These are phyloP conservation scores for Ramazzottius varieornatus DNA, from an alignment of 2,888 invertebrate species.

Conservation along the genomic window DNA sequence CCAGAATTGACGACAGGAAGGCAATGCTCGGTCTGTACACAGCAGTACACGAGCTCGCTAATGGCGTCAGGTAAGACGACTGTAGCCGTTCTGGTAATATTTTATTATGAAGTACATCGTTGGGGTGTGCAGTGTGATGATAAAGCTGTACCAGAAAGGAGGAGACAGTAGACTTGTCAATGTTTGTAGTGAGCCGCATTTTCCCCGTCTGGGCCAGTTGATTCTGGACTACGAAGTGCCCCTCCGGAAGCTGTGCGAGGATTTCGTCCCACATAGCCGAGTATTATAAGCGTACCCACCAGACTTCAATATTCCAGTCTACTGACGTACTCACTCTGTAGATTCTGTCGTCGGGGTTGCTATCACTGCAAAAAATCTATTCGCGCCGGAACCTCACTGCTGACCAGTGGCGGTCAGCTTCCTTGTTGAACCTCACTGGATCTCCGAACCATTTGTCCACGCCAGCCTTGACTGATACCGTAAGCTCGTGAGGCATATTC, in stretches of 20 bases:
- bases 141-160: too few relatives aligned
- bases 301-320: background rate
- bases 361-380: conserved; percentile 63
- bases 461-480: conserved; percentile 68
- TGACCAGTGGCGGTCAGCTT: conserved; percentile 71
- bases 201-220: conserved; percentile 84
- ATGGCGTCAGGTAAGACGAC: conserved; percentile 36
- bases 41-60: conserved; percentile 83
- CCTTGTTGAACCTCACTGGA: conserved; percentile 69
- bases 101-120: conserved; percentile 5
- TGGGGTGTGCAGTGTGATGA: background rate
- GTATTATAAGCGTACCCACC: conserved; percentile 13
- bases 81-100: background rate
- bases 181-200: conserved; percentile 43
- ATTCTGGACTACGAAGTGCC: conserved; percentile 92
- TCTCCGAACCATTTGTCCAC: conserved; percentile 79
- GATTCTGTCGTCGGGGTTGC: conserved; percentile 52
- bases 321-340: conserved; percentile 8
- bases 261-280: conserved; percentile 78
- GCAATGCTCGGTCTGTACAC: conserved; percentile 87
- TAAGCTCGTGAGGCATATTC: too few relatives aligned
- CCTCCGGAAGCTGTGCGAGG: conserved; percentile 74
- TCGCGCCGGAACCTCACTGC: conserved; percentile 65
- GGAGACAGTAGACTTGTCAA: background rate
- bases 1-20: conserved; percentile 87